Conservation (phyloP, 2,113 vertebrate species). For the Cebidichthys violaceus region DNA sequence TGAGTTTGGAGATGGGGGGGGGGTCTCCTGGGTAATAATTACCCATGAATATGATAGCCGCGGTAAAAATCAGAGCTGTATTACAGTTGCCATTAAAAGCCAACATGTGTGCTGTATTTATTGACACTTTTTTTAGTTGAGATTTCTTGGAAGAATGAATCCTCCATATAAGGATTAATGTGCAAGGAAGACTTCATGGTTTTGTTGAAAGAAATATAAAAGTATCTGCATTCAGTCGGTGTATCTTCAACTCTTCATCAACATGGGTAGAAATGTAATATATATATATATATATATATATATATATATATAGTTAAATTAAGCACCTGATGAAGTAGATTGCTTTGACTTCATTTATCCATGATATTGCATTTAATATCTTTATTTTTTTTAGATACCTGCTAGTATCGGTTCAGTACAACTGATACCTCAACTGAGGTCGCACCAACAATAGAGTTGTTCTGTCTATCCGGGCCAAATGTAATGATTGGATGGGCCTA, state of each 20-base stretch:
- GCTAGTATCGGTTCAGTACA: too few species aligned
- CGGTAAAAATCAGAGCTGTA: slow-evolving; percentile 9
- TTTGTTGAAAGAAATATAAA: background rate
- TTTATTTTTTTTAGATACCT: too few species aligned
- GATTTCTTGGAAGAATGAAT: background rate
- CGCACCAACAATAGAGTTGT: too few species aligned
- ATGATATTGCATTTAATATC: too few species aligned
- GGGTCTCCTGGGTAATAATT: slow-evolving; percentile 8
- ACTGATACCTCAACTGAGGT: too few species aligned
- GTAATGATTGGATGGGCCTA: too few species aligned
- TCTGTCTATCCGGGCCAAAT: too few species aligned
- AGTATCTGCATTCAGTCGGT: background rate
- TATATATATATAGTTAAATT: too few species aligned
- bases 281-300: too few species aligned
- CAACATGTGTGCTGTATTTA: background rate
- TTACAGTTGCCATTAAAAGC: background rate
- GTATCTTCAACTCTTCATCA: background rate
- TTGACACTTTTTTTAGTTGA: background rate
- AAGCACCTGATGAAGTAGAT: too few species aligned
- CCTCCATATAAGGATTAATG: background rate
- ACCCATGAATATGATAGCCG: slow-evolving; percentile 4
- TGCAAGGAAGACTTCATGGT: background rate
- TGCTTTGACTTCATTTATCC: too few species aligned
- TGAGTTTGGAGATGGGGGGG: background rate
- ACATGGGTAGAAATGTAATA: background rate